Evolutionary conservation across 2,113 vertebrate species (phyloP).

Genomic region (Hirundichthys speculiger): DNA sequence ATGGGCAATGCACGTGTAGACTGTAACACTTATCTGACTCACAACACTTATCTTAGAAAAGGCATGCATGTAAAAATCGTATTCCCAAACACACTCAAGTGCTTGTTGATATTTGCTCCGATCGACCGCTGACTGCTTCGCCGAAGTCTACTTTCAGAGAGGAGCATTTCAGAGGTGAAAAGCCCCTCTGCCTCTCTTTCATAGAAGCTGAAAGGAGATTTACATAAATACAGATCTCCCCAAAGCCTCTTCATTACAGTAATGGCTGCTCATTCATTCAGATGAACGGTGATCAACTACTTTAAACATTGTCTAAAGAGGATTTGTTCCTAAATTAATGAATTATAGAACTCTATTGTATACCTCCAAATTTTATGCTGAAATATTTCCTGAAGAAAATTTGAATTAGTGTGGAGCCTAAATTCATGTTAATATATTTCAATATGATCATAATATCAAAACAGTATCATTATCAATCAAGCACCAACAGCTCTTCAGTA

Average conservation of each 20-base stretch:
- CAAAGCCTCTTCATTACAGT: too few species aligned
- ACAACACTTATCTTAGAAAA: constrained; percentile 1
- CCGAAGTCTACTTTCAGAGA: constrained; percentile 9
- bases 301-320: too few species aligned
- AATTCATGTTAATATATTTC: too few species aligned
- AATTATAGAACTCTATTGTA: too few species aligned
- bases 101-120: constrained; percentile 29
- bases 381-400: too few species aligned
- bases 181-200: constrained; percentile 39
- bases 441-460: too few species aligned
- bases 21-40: constrained; percentile 1
- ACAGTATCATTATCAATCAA: not conserved
- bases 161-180: constrained; percentile 43
- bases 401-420: too few species aligned
- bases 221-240: too few species aligned
- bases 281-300: too few species aligned
- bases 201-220: constrained; percentile 56
- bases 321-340: too few species aligned
- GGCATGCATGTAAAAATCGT: not conserved
- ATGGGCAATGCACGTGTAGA: constrained; percentile 2
- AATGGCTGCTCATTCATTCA: constrained; percentile 53
- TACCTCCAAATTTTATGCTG: too few species aligned
- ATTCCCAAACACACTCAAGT: not conserved
- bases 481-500: not conserved
- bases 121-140: constrained; percentile 22